Conservation (phyloP, 2,797 vertebrate species). For the Protonibea diacanthus region DNA sequence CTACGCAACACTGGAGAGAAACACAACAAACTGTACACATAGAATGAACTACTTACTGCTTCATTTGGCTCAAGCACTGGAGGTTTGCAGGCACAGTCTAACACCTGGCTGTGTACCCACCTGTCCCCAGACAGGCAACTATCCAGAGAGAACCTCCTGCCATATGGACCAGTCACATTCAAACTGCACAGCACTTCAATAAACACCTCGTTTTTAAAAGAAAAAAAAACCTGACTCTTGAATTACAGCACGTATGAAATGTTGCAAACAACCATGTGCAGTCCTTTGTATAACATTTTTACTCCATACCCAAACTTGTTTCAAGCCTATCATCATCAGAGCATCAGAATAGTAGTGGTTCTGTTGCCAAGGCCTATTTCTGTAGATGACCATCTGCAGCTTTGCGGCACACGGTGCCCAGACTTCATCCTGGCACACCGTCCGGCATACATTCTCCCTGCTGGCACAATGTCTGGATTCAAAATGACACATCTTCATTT, state of each 20-base stretch:
- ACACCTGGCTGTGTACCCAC: conserved; percentile 51
- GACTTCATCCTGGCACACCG: conserved; percentile 62
- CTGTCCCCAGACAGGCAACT: conserved; percentile 36
- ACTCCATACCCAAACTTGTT: conserved; percentile 44
- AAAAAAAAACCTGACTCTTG: neutral
- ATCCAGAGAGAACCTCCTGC: conserved; percentile 23
- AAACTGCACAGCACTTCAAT: conserved; percentile 23
- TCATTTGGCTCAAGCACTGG: conserved; percentile 26
- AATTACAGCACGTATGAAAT: conserved; percentile 19
- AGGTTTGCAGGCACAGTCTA: conserved; percentile 40
- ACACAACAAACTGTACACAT: conserved; percentile 15
- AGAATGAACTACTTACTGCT: conserved; percentile 47
- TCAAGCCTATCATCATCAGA: conserved; percentile 58
- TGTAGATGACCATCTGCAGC: conserved; percentile 75
- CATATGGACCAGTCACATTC: conserved; percentile 35
- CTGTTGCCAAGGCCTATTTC: conserved; percentile 74
- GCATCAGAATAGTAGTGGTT: conserved; percentile 62
- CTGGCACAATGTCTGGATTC: conserved; percentile 67
- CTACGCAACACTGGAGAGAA: conserved; percentile 21
- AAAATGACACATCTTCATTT: conserved; percentile 75
- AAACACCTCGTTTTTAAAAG: conserved; percentile 17
- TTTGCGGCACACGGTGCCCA: conserved; percentile 64
- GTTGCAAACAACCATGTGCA: conserved; percentile 31
- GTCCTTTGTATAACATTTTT: conserved; percentile 42
- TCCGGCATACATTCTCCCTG: conserved; percentile 54